These are phyloP conservation scores for Chaetoderma sp. DNA, from an alignment of 2,888 invertebrate species.

Conservation along the genomic window DNA sequence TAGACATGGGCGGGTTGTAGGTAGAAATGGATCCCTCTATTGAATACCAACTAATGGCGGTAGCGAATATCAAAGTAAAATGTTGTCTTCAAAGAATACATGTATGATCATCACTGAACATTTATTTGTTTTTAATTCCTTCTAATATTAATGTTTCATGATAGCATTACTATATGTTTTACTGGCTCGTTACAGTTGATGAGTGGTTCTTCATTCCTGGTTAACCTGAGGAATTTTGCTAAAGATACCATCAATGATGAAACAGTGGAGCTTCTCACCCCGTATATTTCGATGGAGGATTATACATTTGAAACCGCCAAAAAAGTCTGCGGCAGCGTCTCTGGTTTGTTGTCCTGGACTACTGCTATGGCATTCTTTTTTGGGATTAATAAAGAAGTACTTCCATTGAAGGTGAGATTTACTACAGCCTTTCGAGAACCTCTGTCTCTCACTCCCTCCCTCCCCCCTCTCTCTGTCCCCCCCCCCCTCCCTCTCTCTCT, in stretches of 20 bases:
- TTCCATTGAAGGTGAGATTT: slow-evolving; percentile 83
- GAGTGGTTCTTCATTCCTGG: slow-evolving; percentile 89
- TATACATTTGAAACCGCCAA: slow-evolving; percentile 97
- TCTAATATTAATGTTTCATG: too few species aligned
- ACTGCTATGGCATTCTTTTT: slow-evolving; percentile 67
- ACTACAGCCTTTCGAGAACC: not conserved
- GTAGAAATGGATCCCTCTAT: too few species aligned
- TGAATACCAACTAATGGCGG: too few species aligned
- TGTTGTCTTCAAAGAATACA: too few species aligned
- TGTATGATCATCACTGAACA: too few species aligned
- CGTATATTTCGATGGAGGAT: slow-evolving; percentile 89
- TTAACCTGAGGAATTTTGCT: slow-evolving; percentile 50
- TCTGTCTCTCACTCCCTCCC: not conserved
- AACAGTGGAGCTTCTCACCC: slow-evolving; percentile 90
- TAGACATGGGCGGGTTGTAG: too few species aligned
- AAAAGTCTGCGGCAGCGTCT: slow-evolving; percentile 72
- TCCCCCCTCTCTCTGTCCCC: not conserved
- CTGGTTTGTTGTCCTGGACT: slow-evolving; percentile 67
- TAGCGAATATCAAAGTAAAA: too few species aligned
- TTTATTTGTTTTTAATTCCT: too few species aligned
- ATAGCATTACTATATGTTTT: too few species aligned
- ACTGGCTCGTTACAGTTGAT: slow-evolving; percentile 88
- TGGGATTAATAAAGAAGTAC: slow-evolving; percentile 94
- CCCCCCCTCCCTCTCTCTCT: too few species aligned
- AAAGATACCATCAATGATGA: slow-evolving; percentile 95